Conservation (phyloP, 2,113 vertebrate genomes). For the Tupaia chinensis region DNA sequence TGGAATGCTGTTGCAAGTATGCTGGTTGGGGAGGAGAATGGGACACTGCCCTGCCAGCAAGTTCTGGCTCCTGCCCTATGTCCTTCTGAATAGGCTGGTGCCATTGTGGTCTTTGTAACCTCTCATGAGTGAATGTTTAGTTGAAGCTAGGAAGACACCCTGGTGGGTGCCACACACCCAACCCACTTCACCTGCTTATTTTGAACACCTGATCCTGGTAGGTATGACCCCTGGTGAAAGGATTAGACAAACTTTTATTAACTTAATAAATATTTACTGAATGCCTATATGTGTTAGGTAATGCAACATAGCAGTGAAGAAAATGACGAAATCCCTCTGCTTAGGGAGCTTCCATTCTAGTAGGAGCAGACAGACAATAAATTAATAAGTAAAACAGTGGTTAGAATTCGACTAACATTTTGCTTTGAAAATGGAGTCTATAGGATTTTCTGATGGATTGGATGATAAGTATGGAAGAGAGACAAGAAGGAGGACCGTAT, state of each 20-base stretch:
- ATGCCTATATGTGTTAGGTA: background rate
- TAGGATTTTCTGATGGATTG: background rate
- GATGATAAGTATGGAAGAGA: background rate
- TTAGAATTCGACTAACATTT: background rate
- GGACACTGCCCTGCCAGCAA: background rate
- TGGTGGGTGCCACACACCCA: background rate
- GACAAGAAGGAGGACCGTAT: background rate
- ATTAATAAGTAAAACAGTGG: background rate
- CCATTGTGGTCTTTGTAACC: no score
- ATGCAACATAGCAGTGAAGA: background rate
- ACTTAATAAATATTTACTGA: background rate
- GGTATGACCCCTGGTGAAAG: background rate
- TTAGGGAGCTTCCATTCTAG: background rate
- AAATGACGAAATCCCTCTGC: background rate
- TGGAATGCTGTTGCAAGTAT: background rate
- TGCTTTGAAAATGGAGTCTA: conserved; percentile 15
- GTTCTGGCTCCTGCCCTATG: background rate
- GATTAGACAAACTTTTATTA: background rate
- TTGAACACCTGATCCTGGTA: background rate
- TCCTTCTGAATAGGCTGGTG: background rate
- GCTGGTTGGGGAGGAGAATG: background rate
- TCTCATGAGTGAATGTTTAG: background rate
- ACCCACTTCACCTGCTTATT: background rate
- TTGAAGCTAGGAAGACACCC: background rate
- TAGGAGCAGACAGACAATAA: conserved; percentile 5